phyloP scores from a whole-genome alignment of 2,888 invertebrate species.

The Melanostoma scalare region DNA sequence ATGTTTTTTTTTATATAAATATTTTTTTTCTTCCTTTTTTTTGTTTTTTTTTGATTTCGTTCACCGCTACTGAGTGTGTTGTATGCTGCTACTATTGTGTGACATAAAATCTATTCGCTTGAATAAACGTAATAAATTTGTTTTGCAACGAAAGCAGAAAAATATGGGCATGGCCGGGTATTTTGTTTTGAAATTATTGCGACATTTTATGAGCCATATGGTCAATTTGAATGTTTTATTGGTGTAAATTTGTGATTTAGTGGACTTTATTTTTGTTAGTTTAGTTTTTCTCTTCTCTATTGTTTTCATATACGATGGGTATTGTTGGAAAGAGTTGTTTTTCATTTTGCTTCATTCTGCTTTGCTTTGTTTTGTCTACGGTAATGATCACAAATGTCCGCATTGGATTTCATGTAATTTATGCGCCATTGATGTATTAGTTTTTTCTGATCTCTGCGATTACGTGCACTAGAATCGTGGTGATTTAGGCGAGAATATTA shows the following conservation, averaged over 20 bases:
- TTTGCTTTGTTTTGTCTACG: no score
- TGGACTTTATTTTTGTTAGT: slow-evolving; percentile 40
- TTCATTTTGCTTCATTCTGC: no score
- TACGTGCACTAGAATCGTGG: no score
- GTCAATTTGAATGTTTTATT: slow-evolving; percentile 72
- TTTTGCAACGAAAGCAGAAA: slow-evolving; percentile 70
- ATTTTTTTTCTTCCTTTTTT: neutral
- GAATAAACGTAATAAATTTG: slow-evolving; percentile 71
- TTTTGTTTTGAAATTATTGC: slow-evolving; percentile 69
- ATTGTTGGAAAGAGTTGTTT: no score
- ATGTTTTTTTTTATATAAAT: slow-evolving; percentile 18
- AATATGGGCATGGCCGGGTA: slow-evolving; percentile 51
- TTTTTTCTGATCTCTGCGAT: no score
- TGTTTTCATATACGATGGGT: neutral
- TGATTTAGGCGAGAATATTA: no score
- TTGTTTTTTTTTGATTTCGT: neutral
- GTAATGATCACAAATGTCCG: no score
- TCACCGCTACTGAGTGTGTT: slow-evolving; percentile 23
- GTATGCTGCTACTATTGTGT: slow-evolving; percentile 36
- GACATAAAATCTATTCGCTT: slow-evolving; percentile 72
- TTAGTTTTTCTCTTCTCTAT: slow-evolving; percentile 19
- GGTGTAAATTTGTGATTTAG: slow-evolving; percentile 68
- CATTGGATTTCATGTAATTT: no score
- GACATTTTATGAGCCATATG: slow-evolving; percentile 73
- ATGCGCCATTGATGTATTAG: no score